These are phyloP conservation scores for Galeopterus variegatus DNA, from an alignment of 2,113 vertebrate genomes.

Conservation along the genomic window DNA sequence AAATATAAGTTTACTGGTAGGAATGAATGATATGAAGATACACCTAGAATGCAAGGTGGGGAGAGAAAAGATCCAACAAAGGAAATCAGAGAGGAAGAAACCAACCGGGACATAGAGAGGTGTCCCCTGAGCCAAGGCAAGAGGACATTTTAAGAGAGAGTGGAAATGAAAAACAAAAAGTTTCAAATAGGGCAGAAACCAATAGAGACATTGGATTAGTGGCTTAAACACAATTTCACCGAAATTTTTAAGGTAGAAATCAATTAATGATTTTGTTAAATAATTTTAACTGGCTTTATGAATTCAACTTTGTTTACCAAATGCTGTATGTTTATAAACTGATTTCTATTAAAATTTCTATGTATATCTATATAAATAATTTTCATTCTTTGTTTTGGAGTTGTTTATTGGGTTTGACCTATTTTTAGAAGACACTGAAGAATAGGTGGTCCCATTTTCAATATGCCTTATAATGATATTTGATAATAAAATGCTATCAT, in stretches of 20 bases:
- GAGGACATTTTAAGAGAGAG: not conserved
- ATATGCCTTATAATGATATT: not conserved
- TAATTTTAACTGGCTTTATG: not conserved
- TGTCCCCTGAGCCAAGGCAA: not conserved
- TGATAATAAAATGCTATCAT: not conserved
- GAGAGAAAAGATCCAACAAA: not conserved
- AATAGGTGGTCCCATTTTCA: not conserved
- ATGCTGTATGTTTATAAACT: not conserved
- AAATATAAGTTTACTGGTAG: not conserved
- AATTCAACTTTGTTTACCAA: not conserved
- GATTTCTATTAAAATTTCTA: not conserved
- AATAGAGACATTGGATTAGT: not conserved
- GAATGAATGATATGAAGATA: not conserved
- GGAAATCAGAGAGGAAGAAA: not conserved
- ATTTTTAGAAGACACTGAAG: conserved; percentile 20
- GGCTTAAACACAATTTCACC: not conserved
- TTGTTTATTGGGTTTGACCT: not conserved
- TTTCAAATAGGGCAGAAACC: not conserved
- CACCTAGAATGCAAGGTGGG: not conserved
- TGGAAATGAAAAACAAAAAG: not conserved
- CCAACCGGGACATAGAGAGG: not conserved
- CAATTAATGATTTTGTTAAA: not conserved
- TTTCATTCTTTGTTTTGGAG: not conserved
- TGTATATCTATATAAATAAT: not conserved
- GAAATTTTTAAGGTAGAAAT: not conserved